phyloP scores from a whole-genome alignment of 1,140 invertebrate species.

The Cheumatopsyche charites region DNA sequence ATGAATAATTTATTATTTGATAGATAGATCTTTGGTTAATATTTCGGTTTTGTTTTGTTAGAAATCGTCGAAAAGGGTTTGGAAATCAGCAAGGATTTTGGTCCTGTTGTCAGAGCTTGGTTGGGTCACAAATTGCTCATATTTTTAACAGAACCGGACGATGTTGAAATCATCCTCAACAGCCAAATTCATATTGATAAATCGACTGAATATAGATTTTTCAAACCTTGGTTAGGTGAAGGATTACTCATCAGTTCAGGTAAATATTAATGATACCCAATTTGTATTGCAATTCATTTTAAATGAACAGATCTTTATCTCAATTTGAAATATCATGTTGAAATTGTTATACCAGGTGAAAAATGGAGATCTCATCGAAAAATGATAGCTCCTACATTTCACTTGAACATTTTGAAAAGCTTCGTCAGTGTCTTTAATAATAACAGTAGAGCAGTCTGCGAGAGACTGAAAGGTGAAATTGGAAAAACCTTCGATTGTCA shows the following conservation, averaged over 20 bases:
- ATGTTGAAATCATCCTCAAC: conserved; percentile 73
- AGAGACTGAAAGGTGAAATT: conserved; percentile 68
- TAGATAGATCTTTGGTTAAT: background rate
- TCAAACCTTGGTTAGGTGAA: conserved; percentile 89
- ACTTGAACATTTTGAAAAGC: conserved; percentile 88
- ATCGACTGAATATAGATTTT: conserved; percentile 76
- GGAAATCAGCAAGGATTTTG: conserved; percentile 60
- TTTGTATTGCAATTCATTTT: background rate
- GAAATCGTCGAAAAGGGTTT: conserved; percentile 59
- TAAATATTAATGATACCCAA: conserved; percentile 44
- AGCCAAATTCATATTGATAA: conserved; percentile 83
- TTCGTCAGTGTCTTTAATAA: conserved; percentile 88
- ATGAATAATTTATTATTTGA: conserved; percentile 33
- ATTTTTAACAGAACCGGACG: conserved; percentile 68
- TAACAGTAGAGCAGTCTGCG: conserved; percentile 74
- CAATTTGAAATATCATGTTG: background rate
- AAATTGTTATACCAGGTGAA: conserved; percentile 59
- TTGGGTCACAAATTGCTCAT: conserved; percentile 70
- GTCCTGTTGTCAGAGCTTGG: conserved; percentile 66
- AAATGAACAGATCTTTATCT: background rate
- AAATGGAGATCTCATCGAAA: conserved; percentile 88
- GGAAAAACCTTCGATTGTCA: conserved; percentile 81
- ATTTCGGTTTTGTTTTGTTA: conserved; percentile 48
- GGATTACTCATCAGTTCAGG: conserved; percentile 82
- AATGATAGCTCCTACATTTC: conserved; percentile 92